Percentiles rank a stretch among this genome's conserved stretches.
Conservation (phyloP, 2,113 vertebrate genomes). For the Saccopteryx leptura region DNA sequence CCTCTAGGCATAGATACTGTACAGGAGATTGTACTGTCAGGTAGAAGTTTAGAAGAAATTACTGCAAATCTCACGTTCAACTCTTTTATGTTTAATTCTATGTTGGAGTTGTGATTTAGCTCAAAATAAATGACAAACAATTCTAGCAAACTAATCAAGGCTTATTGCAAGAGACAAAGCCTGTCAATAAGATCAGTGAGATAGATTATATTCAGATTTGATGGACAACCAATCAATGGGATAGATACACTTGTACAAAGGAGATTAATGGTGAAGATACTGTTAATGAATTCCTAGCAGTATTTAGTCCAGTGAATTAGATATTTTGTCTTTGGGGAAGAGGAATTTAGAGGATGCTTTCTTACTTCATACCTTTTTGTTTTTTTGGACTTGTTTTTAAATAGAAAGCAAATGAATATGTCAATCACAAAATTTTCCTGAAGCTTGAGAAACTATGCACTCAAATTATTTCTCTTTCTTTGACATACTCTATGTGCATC, state of each 20-base stretch:
- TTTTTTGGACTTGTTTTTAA: slow-evolving; percentile 67
- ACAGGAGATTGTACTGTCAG: not conserved
- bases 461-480: slow-evolving; percentile 58
- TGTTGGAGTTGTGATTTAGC: slow-evolving; percentile 26
- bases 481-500: not conserved
- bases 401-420: slow-evolving; percentile 68
- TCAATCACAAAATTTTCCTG: slow-evolving; percentile 59
- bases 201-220: slow-evolving; percentile 95
- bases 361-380: slow-evolving; percentile 17
- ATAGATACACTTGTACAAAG: slow-evolving; percentile 94
- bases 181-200: slow-evolving; percentile 93
- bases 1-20: not conserved
- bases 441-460: slow-evolving; percentile 5
- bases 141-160: slow-evolving; percentile 64
- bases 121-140: slow-evolving; percentile 73
- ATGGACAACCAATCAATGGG: slow-evolving; percentile 95
- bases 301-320: slow-evolving; percentile 21
- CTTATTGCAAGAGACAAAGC: slow-evolving; percentile 85
- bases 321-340: slow-evolving; percentile 59
- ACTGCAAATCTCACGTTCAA: slow-evolving; percentile 55
- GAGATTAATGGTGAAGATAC: slow-evolving; percentile 93
- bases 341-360: slow-evolving; percentile 24
- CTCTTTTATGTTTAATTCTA: slow-evolving; percentile 62
- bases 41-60: slow-evolving; percentile 19
- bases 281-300: slow-evolving; percentile 93